Conservation (phyloP, 2,797 vertebrate species). For the Anguilla obscura region DNA sequence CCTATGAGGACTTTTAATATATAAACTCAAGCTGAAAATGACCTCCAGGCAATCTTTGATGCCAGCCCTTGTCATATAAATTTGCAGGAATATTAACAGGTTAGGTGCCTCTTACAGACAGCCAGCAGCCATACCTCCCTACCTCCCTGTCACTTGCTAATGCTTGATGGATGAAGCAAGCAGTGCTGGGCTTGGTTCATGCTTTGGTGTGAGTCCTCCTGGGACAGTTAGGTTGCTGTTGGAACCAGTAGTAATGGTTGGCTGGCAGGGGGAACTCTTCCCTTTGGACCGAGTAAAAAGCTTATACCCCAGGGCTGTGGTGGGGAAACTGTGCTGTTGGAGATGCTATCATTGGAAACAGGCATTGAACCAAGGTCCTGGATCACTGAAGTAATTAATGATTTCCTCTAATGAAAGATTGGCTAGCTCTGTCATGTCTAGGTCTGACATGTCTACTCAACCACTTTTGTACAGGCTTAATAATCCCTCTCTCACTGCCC, state of each 20-base stretch:
- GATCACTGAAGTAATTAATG: background rate
- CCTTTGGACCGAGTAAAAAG: background rate
- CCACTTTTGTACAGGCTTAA: background rate
- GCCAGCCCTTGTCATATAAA: background rate
- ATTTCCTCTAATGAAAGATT: background rate
- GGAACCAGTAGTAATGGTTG: background rate
- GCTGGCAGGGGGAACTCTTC: background rate
- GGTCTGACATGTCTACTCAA: background rate
- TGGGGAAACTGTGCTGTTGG: background rate
- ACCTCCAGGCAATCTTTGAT: background rate
- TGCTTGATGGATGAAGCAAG: background rate
- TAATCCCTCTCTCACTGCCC: background rate
- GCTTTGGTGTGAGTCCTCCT: background rate
- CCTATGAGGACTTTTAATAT: constrained; percentile 16
- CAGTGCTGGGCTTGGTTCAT: background rate
- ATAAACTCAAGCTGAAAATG: constrained; percentile 20
- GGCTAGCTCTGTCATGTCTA: background rate
- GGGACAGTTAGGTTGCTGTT: background rate
- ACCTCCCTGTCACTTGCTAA: background rate
- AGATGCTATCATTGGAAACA: background rate
- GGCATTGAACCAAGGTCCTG: background rate
- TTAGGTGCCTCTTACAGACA: background rate
- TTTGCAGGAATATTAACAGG: background rate
- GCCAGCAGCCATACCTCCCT: background rate
- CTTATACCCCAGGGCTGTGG: background rate